Conservation (phyloP, 2,113 vertebrate genomes). For the Anhinga rufa region DNA sequence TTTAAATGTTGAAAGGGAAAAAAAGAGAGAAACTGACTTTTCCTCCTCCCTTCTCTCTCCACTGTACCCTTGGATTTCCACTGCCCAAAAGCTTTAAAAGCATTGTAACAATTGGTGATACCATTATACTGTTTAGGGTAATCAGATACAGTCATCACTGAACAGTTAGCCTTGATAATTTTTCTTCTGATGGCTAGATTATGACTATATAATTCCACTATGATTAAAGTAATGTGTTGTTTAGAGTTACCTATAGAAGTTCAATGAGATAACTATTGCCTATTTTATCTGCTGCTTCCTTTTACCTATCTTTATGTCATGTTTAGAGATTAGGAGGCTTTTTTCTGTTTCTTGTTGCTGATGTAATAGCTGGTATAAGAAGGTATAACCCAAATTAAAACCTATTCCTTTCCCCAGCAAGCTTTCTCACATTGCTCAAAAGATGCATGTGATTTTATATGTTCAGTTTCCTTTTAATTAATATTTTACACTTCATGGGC, state of each 20-base stretch:
- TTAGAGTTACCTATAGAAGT: neutral
- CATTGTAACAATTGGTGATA: accelerated
- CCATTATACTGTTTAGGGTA: neutral
- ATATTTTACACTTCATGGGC: neutral
- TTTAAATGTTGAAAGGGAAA: neutral
- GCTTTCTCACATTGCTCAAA: neutral
- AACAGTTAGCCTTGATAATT: neutral
- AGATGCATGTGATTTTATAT: neutral
- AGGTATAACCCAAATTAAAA: neutral
- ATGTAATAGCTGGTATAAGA: neutral
- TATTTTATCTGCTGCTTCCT: neutral
- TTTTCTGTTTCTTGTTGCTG: neutral
- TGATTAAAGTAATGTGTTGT: neutral
- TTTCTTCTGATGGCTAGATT: neutral
- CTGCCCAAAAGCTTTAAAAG: neutral
- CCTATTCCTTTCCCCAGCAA: neutral
- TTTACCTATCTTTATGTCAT: neutral
- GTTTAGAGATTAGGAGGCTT: neutral
- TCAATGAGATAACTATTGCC: neutral
- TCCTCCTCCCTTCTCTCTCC: neutral
- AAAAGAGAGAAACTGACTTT: neutral
- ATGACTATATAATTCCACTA: neutral
- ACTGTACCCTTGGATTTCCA: neutral
- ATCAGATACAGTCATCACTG: neutral
- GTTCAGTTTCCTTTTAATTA: neutral